Base-by-base conservation (phyloP, 1,140 invertebrate species). In the Cyphomyrmex costatus region DNA sequence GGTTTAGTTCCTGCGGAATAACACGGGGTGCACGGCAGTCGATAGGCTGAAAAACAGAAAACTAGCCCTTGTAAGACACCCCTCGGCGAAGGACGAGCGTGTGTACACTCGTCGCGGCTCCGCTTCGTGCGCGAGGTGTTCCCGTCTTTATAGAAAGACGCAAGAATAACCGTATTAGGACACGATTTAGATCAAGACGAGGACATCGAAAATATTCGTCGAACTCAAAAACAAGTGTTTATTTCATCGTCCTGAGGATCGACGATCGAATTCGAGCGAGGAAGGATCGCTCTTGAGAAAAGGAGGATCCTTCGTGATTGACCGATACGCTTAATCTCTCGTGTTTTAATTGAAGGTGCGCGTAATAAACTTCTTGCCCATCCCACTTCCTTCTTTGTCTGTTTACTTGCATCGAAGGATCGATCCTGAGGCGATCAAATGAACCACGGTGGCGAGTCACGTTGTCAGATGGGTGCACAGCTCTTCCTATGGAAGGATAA, bases 1-100 rank as follows among this genome's bases (percentile, higher is more conserved):
- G 16, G 51, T 30, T 71, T 91, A 91, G 90, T 91, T 91, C 68
- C 78, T 27, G 30, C 33, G 27, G 12, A 63, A 51, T 80, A 71
- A 84, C 83, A 86, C 79, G 73, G 88, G 88, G 90, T 88, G 90
- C 90, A 91, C 49, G 79, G 33, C 76, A 91, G 90, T 91, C 90
- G 85, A 71, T 85, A 89, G 78, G 21, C 58, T 84, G 63, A 33
- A 86, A 88, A 90, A 84, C 46, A 84, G 88, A 76, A 76, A 86
- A 70, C 36, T 66, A 86, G 63, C 88, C 88, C 74, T 70, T 68
- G 88, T 10, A 73, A 84, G 85, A 60, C 76, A 60, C 77, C 63
- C 82, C 83, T 77, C 73, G 78, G 30, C 60, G n/a, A 71, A 86
- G n/a, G 85, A 56, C 86, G 82, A 90, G 58, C 80, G 89, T 84